phyloP scores from a whole-genome alignment of 2,113 vertebrate species.

The Ceuthmochares aereus region DNA sequence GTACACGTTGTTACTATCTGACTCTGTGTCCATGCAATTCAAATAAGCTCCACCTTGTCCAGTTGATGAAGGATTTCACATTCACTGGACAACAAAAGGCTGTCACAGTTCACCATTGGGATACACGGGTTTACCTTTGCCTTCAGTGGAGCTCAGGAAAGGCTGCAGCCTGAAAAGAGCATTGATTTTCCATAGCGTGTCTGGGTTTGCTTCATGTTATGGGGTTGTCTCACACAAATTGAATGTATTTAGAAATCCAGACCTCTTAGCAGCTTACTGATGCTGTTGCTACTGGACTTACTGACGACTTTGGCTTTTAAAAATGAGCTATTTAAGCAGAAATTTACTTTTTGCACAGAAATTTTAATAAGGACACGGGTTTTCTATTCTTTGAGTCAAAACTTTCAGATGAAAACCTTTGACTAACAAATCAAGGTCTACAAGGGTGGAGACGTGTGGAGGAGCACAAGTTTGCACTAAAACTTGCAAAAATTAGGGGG shows the following conservation, averaged over 20 bases:
- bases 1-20: background rate
- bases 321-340: background rate
- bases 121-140: background rate
- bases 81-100: background rate
- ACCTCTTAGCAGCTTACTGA: background rate
- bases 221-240: background rate
- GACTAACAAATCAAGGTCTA: background rate
- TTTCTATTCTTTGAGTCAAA: background rate
- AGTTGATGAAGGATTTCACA: background rate
- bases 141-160: background rate
- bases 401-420: background rate
- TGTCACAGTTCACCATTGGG: background rate
- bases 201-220: background rate
- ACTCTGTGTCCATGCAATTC: background rate
- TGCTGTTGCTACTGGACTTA: background rate
- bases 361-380: background rate
- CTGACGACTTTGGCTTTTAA: background rate
- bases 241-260: constrained; percentile 2
- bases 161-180: background rate
- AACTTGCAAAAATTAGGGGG: background rate
- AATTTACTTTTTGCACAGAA: background rate
- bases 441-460: fast-evolving
- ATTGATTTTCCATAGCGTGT: background rate
- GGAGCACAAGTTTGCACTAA: background rate
- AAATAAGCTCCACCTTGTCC: background rate